Evolutionary conservation across 2,888 invertebrate genomes (phyloP).

Genomic region (Nemoura dubitans): DNA sequence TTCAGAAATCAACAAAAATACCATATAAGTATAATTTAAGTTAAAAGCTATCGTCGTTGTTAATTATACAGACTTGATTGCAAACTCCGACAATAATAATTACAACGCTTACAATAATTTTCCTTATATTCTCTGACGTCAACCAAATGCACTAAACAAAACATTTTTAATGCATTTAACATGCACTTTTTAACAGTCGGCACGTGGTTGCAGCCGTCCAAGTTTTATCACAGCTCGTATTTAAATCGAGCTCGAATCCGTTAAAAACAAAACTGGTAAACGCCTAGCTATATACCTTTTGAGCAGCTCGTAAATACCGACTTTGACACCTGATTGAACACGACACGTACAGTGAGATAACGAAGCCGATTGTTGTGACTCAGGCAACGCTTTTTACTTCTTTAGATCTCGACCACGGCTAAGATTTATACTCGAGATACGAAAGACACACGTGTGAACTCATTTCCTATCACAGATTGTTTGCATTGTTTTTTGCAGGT

Average conservation of each 20-base stretch:
- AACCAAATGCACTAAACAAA: not conserved
- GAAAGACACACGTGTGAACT: not conserved
- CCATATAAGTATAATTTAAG: constrained; percentile 25
- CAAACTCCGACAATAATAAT: no score
- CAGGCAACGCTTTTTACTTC: not conserved
- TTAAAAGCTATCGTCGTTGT: not conserved
- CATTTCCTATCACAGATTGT: not conserved
- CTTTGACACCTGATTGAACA: no score
- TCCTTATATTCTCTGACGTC: not conserved
- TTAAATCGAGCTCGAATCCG: not conserved
- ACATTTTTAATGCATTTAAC: not conserved
- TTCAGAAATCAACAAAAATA: constrained; percentile 17
- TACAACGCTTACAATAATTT: no score
- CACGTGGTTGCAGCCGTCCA: not conserved
- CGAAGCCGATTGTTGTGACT: not conserved
- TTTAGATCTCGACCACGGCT: not conserved
- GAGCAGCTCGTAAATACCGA: not conserved
- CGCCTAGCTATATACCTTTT: no score
- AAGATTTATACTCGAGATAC: not conserved
- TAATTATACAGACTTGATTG: no score
- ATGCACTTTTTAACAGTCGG: not conserved
- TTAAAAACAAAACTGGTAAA: not conserved
- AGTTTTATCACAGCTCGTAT: not conserved
- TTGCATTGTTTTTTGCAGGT: not conserved
- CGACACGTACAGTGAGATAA: not conserved